Evolutionary conservation across 2,888 invertebrate species (phyloP).

Genomic region (Scaptomyza flava): DNA sequence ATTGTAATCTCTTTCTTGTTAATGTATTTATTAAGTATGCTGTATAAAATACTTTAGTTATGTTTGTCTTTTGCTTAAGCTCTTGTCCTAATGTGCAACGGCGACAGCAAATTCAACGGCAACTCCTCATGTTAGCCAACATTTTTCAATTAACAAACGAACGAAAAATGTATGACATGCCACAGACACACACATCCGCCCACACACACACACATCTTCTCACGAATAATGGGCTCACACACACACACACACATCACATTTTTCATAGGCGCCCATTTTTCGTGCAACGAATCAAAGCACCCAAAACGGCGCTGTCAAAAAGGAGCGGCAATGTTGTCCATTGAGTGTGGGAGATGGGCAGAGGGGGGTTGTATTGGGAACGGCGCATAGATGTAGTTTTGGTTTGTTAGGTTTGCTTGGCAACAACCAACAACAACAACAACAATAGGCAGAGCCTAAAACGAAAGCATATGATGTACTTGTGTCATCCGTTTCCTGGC

Average conservation of each 20-base stretch:
- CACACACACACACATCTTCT: constrained; percentile 11
- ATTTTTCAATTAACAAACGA: constrained; percentile 80
- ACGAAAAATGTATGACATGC: constrained; percentile 78
- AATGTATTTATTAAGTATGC: too few species aligned
- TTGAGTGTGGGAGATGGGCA: background rate
- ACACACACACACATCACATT: constrained; percentile 44
- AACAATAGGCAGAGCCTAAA: constrained; percentile 24
- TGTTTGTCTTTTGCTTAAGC: background rate
- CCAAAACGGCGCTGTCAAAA: constrained; percentile 70
- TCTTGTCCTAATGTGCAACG: constrained; percentile 22
- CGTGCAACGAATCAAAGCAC: constrained; percentile 67
- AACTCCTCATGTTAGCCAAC: constrained; percentile 61
- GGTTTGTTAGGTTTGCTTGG: constrained; percentile 23
- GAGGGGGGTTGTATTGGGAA: background rate
- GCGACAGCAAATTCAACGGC: constrained; percentile 12
- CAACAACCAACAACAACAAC: constrained; percentile 39
- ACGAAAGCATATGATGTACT: constrained; percentile 61
- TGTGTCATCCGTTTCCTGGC: constrained; percentile 73
- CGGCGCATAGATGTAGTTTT: constrained; percentile 3
- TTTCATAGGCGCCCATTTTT: constrained; percentile 64
- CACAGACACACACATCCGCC: constrained; percentile 51
- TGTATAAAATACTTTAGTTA: too few species aligned
- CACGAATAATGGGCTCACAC: background rate
- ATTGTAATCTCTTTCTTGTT: too few species aligned
- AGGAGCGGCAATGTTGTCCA: constrained; percentile 9